Conservation (phyloP, 2,888 invertebrate genomes). For the Parnassius glacialis region DNA sequence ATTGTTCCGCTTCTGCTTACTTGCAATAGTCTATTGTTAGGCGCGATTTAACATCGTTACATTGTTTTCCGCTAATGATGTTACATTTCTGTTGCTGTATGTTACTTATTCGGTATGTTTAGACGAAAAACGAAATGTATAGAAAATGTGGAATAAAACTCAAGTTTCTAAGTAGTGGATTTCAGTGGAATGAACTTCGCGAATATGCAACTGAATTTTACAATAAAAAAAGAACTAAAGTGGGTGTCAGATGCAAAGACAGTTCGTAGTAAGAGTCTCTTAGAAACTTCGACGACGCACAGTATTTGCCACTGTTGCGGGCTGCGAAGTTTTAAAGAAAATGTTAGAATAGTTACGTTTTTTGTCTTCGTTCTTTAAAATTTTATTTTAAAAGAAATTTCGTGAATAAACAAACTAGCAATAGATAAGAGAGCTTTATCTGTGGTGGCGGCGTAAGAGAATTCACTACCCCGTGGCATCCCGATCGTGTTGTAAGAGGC, state of each 20-base stretch:
- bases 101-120: conserved; percentile 7
- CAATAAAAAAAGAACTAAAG: conserved; percentile 58
- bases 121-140: conserved; percentile 13
- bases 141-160: conserved; percentile 10
- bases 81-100: conserved; percentile 18
- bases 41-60: conserved; percentile 17
- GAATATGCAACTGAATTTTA: conserved; percentile 60
- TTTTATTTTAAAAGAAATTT: conserved; percentile 12
- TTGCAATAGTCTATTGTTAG: conserved; percentile 66
- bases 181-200: conserved; percentile 59
- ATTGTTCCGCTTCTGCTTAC: conserved; percentile 67
- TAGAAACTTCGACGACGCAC: conserved; percentile 52
- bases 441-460: no score
- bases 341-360: conserved; percentile 20
- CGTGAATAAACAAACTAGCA: not conserved
- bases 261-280: conserved; percentile 58
- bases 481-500: no score
- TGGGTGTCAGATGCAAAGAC: conserved; percentile 74
- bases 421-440: no score
- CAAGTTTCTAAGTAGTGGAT: conserved; percentile 8
- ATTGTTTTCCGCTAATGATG: conserved; percentile 22
- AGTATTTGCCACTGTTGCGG: conserved; percentile 36
- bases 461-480: no score
- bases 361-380: conserved; percentile 9
- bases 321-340: conserved; percentile 34